A percentile compares a stretch with the other conserved stretches of the same genome.
phyloP scores from a whole-genome alignment of 2,797 vertebrate genomes.

The Sardinella longiceps region DNA sequence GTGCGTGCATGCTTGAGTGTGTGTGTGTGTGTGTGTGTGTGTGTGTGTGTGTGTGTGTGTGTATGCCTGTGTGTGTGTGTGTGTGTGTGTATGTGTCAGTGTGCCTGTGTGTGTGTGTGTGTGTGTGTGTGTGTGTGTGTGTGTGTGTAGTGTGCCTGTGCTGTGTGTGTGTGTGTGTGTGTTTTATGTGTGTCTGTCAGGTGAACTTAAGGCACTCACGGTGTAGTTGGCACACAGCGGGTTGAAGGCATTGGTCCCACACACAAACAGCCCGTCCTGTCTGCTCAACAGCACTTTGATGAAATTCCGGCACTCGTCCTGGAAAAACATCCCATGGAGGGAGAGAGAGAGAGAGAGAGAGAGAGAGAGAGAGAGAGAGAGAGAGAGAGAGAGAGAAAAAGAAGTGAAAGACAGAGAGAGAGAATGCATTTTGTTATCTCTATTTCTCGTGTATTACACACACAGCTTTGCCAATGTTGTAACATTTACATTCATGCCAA shows the following conservation, averaged over 20 bases:
- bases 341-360: not conserved
- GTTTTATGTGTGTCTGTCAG: constrained; percentile 19
- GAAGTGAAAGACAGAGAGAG: too few species aligned
- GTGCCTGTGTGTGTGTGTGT: not conserved
- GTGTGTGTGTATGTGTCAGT: not conserved
- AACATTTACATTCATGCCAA: too few species aligned
- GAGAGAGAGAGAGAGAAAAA: too few species aligned
- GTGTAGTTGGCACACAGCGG: constrained; percentile 93
- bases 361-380: too few species aligned
- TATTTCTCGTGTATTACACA: too few species aligned
- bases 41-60: not conserved
- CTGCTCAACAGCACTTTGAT: constrained; percentile 90
- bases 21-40: not conserved
- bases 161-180: constrained; percentile 12
- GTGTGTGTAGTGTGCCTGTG: not conserved
- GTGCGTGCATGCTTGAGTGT: not conserved
- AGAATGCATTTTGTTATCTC: too few species aligned
- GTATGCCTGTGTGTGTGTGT: not conserved
- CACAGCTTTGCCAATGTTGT: too few species aligned
- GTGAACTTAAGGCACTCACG: constrained; percentile 73
- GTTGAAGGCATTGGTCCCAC: constrained; percentile 95
- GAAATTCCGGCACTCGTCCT: constrained; percentile 96
- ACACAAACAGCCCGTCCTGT: constrained; percentile 85
- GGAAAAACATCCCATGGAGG: constrained; percentile 9
- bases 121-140: constrained; percentile 20